Conservation (phyloP, 2,113 vertebrate species). For the Sinocyclocheilus maitianheensis region DNA sequence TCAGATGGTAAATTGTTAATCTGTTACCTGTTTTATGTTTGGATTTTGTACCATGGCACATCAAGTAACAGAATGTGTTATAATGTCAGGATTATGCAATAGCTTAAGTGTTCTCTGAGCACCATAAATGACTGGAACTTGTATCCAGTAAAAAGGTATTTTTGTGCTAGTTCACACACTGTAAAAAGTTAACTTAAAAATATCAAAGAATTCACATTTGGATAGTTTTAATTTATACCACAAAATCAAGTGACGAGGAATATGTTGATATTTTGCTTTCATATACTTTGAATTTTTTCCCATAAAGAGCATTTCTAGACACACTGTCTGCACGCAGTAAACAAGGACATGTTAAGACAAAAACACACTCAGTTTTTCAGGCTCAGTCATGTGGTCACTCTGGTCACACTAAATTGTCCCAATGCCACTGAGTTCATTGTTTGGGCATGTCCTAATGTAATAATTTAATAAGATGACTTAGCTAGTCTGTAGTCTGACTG, state of each 20-base stretch:
- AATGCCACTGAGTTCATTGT: constrained; percentile 6
- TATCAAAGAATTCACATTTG: not conserved
- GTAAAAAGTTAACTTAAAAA: not conserved
- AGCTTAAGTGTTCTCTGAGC: not conserved
- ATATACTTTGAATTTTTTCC: no score
- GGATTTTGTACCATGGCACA: constrained; percentile 10
- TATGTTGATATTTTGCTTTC: not conserved
- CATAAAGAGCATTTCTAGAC: not conserved
- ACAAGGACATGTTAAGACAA: constrained; percentile 11
- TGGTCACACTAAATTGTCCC: not conserved
- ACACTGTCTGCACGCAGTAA: not conserved
- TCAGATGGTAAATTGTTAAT: constrained; percentile 8
- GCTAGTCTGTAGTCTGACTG: not conserved
- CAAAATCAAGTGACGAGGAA: not conserved
- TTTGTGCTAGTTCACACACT: not conserved
- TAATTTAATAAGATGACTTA: constrained; percentile 20
- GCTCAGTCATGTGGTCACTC: constrained; percentile 23
- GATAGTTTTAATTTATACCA: not conserved
- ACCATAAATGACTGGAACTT: not conserved
- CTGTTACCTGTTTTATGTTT: not conserved
- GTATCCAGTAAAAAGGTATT: constrained; percentile 1
- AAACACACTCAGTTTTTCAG: constrained; percentile 10
- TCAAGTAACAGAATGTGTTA: not conserved
- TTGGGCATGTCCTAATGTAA: constrained; percentile 2
- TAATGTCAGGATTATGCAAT: not conserved